These are phyloP conservation scores for Clitarchus hookeri DNA, from an alignment of 2,888 invertebrate species.

Conservation along the genomic window DNA sequence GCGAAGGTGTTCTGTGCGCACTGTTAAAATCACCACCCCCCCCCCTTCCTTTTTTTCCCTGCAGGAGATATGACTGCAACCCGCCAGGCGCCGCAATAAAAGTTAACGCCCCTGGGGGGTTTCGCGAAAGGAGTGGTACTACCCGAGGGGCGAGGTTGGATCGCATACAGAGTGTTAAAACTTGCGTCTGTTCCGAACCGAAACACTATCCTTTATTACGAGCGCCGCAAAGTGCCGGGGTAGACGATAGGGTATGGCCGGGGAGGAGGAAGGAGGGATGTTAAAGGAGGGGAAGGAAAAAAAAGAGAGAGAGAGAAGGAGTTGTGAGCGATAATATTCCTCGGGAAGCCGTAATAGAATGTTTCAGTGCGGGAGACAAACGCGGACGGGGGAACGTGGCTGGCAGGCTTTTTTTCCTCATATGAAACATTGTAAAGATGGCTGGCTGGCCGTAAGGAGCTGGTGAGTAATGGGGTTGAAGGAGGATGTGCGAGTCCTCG, in stretches of 20 bases:
- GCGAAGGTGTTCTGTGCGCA: too few species aligned
- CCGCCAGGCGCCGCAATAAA: constrained; percentile 6
- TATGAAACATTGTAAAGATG: constrained; percentile 9
- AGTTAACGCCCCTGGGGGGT: not conserved
- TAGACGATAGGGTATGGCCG: too few species aligned
- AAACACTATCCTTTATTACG: constrained; percentile 8
- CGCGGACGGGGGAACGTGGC: not conserved
- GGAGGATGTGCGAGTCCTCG: too few species aligned
- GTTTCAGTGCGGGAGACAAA: not conserved
- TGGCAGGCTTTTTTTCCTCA: not conserved
- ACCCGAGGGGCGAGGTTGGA: too few species aligned
- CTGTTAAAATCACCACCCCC: too few species aligned
- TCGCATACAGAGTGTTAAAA: not conserved
- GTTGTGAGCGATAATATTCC: constrained; percentile 7
- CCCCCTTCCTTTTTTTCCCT: too few species aligned
- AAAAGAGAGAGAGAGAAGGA: not conserved
- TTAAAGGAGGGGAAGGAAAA: too few species aligned
- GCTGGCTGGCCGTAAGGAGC: not conserved
- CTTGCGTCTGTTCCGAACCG: not conserved
- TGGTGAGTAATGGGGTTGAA: not conserved
- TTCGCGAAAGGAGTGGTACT: not conserved
- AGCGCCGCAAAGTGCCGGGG: not conserved
- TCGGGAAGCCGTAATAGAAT: not conserved
- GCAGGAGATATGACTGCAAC: not conserved
- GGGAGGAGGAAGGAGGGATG: too few species aligned